Conservation (phyloP, 92 coral and sea anemone species). For the Umimayanthus chanpuru region DNA sequence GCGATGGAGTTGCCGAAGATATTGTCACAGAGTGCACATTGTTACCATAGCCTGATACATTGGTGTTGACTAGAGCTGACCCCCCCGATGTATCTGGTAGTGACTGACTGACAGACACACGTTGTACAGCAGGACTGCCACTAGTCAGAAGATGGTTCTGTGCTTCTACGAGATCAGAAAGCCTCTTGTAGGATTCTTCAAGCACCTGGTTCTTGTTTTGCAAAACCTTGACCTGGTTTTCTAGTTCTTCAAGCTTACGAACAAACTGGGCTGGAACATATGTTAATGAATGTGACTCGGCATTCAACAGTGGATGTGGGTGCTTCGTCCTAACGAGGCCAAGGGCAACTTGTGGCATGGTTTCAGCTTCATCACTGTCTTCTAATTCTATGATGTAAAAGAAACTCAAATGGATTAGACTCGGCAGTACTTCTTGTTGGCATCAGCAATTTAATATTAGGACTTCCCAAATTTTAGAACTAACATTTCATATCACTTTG, state of each 20-base stretch:
- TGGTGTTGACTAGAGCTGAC: background rate
- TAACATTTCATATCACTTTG: too few relatives aligned
- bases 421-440: background rate
- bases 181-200: constrained; percentile 88
- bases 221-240: constrained; percentile 73
- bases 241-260: constrained; percentile 77
- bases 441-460: background rate
- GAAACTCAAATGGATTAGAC: background rate
- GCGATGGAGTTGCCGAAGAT: constrained; percentile 34
- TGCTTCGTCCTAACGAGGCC: constrained; percentile 83
- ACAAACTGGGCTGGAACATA: constrained; percentile 64
- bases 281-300: constrained; percentile 45
- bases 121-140: constrained; percentile 78
- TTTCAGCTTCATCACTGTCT: constrained; percentile 56
- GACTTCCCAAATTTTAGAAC: background rate
- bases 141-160: constrained; percentile 92
- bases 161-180: constrained; percentile 94
- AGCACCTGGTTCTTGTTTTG: constrained; percentile 86
- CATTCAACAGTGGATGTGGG: constrained; percentile 43
- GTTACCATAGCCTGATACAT: constrained; percentile 7
- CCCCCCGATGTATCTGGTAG: background rate
- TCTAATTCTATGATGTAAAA: background rate
- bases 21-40: constrained; percentile 7
- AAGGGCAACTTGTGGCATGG: constrained; percentile 79
- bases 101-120: constrained; percentile 53